Evolutionary conservation across 23 tunicate genomes (phyloP).

Genomic region (Aplidium turbinatum): DNA sequence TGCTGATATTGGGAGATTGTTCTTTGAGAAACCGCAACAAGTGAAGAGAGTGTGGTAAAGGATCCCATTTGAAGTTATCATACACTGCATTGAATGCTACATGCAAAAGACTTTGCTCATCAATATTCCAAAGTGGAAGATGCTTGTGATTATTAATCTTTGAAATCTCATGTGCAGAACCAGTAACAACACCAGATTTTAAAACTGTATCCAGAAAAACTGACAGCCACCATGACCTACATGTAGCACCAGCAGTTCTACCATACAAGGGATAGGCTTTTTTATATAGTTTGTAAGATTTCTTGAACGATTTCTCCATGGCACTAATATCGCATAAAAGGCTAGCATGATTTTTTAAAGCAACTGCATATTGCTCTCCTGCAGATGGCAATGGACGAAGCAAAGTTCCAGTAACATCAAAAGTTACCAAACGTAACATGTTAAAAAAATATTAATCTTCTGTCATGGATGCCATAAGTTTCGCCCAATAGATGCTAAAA

Average conservation of each 20-base stretch:
- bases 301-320: slow-evolving; percentile 13
- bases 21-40: slow-evolving; percentile 9
- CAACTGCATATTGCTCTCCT: slow-evolving; percentile 52
- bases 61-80: slow-evolving; percentile 32
- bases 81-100: slow-evolving; percentile 43
- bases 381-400: slow-evolving; percentile 16
- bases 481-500: too few relatives aligned
- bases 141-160: background rate
- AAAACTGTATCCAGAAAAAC: slow-evolving; percentile 29
- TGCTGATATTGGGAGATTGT: background rate
- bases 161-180: background rate
- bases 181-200: background rate
- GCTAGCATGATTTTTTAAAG: slow-evolving; percentile 12
- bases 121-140: background rate
- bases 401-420: slow-evolving; percentile 70
- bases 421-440: slow-evolving; percentile 41
- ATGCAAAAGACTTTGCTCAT: background rate
- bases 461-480: too few relatives aligned
- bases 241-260: background rate
- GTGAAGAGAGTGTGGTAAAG: slow-evolving; percentile 9
- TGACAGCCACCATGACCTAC: slow-evolving; percentile 44
- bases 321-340: background rate
- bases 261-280: slow-evolving; percentile 45
- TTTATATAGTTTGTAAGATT: slow-evolving; percentile 11
- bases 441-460: background rate